Evolutionary conservation across 2,113 vertebrate species (phyloP).

Genomic region (Pelusios castaneus): DNA sequence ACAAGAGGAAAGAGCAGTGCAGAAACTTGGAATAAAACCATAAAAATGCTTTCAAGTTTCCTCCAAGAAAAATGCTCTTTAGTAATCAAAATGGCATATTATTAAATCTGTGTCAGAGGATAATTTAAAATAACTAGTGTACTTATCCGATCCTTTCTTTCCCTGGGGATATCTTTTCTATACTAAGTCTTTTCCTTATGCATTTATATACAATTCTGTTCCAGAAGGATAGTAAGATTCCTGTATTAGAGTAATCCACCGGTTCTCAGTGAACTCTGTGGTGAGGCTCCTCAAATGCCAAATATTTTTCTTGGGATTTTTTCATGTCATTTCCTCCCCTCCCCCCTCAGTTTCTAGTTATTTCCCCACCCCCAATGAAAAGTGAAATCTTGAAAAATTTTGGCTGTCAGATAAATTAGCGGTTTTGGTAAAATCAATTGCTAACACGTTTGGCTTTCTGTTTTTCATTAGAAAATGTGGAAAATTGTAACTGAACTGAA

Average conservation of each 20-base stretch:
- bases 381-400: not conserved
- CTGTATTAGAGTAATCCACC: not conserved
- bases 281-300: not conserved
- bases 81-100: not conserved
- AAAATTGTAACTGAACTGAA: not conserved
- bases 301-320: not conserved
- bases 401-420: not conserved
- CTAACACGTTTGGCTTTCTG: not conserved
- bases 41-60: not conserved
- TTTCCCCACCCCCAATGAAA: not conserved
- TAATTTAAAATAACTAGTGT: not conserved
- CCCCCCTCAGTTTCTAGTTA: not conserved
- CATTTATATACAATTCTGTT: not conserved
- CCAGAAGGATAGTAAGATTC: not conserved
- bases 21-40: not conserved
- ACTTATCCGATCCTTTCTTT: not conserved
- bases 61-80: not conserved
- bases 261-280: not conserved
- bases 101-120: not conserved
- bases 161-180: not conserved
- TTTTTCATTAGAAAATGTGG: not conserved
- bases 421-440: not conserved
- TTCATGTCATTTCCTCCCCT: not conserved
- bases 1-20: not conserved
- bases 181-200: accelerated